A percentile compares a stretch with the other conserved stretches of the same genome.
Conservation (phyloP, 2,113 vertebrate species). For the Apus apus region DNA sequence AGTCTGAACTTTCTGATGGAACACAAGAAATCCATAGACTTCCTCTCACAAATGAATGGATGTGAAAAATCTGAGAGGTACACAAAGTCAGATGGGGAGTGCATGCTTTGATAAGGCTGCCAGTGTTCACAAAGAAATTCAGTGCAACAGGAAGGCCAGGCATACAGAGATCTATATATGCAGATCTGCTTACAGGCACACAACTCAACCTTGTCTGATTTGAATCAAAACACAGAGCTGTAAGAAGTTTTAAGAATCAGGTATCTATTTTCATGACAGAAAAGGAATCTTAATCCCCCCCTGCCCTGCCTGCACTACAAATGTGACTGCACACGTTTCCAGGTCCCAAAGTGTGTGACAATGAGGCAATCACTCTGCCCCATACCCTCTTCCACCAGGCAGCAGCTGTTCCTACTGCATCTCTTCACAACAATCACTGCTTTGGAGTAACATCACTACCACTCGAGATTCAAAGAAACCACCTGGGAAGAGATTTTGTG, state of each 20-base stretch:
- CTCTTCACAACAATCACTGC: neutral
- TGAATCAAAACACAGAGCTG: neutral
- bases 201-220: neutral
- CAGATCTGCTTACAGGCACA: neutral
- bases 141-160: neutral
- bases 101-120: neutral
- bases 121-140: neutral
- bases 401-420: neutral
- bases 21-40: neutral
- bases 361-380: rapidly evolving
- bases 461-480: neutral
- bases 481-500: neutral
- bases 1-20: neutral
- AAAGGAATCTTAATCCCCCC: neutral
- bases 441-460: rapidly evolving
- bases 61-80: neutral
- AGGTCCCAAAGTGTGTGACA: rapidly evolving
- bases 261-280: neutral
- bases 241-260: neutral
- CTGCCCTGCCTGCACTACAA: neutral
- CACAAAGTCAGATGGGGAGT: neutral
- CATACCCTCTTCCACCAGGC: neutral
- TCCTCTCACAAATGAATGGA: neutral
- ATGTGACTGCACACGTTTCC: rapidly evolving
- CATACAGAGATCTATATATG: rapidly evolving